Evolutionary conservation across 2,888 invertebrate genomes (phyloP).

Genomic region (Temnothorax rugatulus): DNA sequence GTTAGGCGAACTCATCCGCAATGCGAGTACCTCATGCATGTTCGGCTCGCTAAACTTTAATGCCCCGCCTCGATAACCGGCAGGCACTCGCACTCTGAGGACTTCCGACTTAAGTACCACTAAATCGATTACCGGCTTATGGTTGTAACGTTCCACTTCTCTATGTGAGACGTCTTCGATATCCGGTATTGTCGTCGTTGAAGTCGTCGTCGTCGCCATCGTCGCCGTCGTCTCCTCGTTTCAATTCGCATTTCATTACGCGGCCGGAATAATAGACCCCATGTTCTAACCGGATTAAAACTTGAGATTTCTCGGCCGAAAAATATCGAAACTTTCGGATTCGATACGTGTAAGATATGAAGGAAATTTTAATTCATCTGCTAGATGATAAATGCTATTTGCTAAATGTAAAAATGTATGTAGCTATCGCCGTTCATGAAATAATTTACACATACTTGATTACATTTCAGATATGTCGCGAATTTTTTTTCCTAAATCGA

Average conservation of each 20-base stretch:
- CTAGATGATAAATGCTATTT: no score
- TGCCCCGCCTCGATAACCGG: constrained; percentile 70
- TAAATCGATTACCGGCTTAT: constrained; percentile 71
- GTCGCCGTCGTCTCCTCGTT: constrained; percentile 28
- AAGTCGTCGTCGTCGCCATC: background rate
- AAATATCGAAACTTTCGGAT: constrained; percentile 44
- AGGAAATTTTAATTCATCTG: background rate
- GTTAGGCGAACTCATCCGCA: constrained; percentile 35
- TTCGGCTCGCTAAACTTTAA: constrained; percentile 54
- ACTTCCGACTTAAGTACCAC: constrained; percentile 60
- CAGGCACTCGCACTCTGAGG: constrained; percentile 62
- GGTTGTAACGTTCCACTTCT: constrained; percentile 53
- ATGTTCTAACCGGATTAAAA: constrained; percentile 53
- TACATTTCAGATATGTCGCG: background rate
- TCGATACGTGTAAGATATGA: constrained; percentile 22
- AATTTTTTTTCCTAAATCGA: background rate
- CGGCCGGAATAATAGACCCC: constrained; percentile 29
- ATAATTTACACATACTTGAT: background rate
- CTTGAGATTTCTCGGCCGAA: constrained; percentile 36
- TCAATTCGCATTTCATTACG: constrained; percentile 55
- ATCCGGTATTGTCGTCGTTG: constrained; percentile 24
- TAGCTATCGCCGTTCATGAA: background rate
- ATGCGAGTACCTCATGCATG: constrained; percentile 40
- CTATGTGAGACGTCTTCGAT: constrained; percentile 40
- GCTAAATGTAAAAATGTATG: background rate